Percentiles rank a stretch among this genome's conserved stretches.
Conservation (phyloP, 2,797 vertebrate genomes). For the Sitta carolinensis region DNA sequence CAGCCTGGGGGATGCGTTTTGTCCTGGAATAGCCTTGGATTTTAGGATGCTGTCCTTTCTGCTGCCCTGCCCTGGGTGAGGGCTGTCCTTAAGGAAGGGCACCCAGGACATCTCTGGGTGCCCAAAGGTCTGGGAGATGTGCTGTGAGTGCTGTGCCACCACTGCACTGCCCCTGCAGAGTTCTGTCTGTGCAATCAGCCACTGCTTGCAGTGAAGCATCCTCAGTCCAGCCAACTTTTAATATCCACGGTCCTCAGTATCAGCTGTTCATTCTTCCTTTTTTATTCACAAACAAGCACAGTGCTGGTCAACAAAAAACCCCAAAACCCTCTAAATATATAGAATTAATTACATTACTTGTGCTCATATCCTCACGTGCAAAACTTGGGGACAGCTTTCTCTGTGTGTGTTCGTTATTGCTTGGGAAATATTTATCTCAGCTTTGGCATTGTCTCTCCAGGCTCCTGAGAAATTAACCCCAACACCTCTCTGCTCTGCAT, state of each 20-base stretch:
- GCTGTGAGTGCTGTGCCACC: not conserved
- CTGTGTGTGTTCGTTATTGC: not conserved
- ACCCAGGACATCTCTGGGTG: rapidly evolving
- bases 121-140: not conserved
- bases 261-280: not conserved
- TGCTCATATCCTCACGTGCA: not conserved
- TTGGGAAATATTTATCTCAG: not conserved
- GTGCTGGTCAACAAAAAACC: not conserved
- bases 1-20: not conserved
- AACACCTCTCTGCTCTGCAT: not conserved
- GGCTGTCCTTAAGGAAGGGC: not conserved
- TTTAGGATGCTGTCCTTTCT: not conserved
- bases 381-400: not conserved
- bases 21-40: not conserved
- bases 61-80: not conserved
- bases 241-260: not conserved
- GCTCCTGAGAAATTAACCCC: not conserved
- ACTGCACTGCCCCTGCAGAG: not conserved
- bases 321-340: rapidly evolving
- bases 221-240: not conserved
- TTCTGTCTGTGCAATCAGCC: not conserved
- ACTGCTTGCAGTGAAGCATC: not conserved
- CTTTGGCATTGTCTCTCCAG: not conserved
- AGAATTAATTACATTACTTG: not conserved
- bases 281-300: not conserved